Evolutionary conservation across 2,113 vertebrate genomes (phyloP).

Genomic region (Arizona elegans): DNA sequence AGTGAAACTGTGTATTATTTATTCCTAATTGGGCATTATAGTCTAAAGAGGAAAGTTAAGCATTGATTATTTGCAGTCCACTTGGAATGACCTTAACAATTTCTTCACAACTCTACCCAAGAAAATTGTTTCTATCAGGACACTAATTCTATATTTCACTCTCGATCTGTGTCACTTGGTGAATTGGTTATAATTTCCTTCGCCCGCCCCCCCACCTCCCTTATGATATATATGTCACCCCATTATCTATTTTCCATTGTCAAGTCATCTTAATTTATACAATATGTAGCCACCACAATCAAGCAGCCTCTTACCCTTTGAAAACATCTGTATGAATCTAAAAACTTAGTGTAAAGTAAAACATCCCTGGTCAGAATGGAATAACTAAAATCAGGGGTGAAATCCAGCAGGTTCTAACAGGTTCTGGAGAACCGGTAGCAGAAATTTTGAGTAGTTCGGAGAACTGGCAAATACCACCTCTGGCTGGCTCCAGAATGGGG

Average conservation of each 20-base stretch:
- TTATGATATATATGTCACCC: background rate
- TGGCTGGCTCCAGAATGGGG: too few relatives aligned
- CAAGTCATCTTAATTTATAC: background rate
- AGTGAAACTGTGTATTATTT: conserved; percentile 53
- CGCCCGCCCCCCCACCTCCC: background rate
- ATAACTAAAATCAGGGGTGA: background rate
- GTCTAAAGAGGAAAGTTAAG: conserved; percentile 53
- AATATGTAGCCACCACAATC: background rate
- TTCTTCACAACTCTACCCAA: conserved; percentile 10
- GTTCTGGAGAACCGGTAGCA: too few relatives aligned
- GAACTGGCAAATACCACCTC: too few relatives aligned
- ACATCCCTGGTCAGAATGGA: background rate
- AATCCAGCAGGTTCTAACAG: too few relatives aligned
- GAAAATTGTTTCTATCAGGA: background rate
- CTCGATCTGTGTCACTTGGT: background rate
- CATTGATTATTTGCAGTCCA: conserved; percentile 35
- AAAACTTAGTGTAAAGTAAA: background rate
- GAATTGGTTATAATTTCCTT: background rate
- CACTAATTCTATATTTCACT: background rate
- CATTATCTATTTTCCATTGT: background rate
- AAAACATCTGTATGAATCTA: background rate
- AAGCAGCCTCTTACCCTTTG: background rate
- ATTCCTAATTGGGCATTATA: conserved; percentile 52
- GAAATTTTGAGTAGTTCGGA: too few relatives aligned
- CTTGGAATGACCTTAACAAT: background rate